Evolutionary conservation across 2,888 invertebrate species (phyloP), one percentile per base, ranked within the genome.

Genomic region (Papilio demoleus): DNA sequence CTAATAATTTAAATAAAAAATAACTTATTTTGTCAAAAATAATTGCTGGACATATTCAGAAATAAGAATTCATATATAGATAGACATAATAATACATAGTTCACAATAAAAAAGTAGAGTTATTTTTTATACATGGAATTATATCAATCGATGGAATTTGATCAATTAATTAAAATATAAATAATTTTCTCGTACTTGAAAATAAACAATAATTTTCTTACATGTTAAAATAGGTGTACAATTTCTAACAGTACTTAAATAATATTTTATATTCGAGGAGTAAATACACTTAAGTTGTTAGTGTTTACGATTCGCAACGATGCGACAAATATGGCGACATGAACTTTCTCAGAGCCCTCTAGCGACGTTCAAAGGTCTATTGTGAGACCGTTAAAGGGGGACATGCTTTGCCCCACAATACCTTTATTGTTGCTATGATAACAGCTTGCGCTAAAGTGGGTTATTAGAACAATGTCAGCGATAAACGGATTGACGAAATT

Each of bases 381-480:
- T 66, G 65, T 66, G 31, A 38, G 65, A 58, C 59, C 50, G 59
- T 40, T 61, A 65, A 53, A 65, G 60, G 68, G 31, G 59, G 42
- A 45, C 68, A 65, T 42, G 22, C 60, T 68, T 62, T 58, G 59
- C 50, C 31, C 40, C 38, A 65, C 24, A 68, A 63, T 50, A 53
- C 50, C 45, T 58, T 47, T 47, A 63, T 63, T 63, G 36, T 58
- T 22, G 9, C 53, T 17, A 56, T 58, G 68, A 58, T 68, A 68
- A 36, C 68, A 36, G 45, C 34, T 63, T 8, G 62, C 63, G 56
- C 9, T 45, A 58, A 63, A 68, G 56, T 62, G 58, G 68, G 68
- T 68, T 68, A 68, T 38, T 68, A 68, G 68, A 63, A 68, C 68
- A 68, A 68, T 68, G 56, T 17, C 58, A 63, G 47, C 22, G 68